Evolutionary conservation across 2,888 invertebrate species (phyloP).

Genomic region (Oegoconia quadripuncta): DNA sequence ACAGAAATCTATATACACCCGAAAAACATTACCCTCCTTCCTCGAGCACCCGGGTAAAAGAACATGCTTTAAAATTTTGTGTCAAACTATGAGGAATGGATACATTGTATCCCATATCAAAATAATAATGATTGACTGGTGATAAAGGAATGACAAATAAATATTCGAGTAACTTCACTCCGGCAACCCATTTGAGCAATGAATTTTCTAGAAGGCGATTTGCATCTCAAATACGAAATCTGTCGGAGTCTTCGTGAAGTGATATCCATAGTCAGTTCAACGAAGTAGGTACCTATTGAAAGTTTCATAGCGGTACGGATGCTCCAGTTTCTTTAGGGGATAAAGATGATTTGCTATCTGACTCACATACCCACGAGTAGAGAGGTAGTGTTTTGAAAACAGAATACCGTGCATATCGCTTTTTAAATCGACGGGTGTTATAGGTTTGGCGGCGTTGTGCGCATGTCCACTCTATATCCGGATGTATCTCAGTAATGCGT

Average conservation of each 20-base stretch:
- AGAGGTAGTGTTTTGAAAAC: too few species aligned
- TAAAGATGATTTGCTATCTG: background rate
- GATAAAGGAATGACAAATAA: background rate
- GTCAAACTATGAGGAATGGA: too few species aligned
- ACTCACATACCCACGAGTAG: background rate
- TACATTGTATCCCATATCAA: background rate
- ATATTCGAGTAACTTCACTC: slow-evolving; percentile 9
- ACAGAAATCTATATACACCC: too few species aligned
- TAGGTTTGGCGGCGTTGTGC: too few species aligned
- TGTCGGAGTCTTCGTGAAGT: slow-evolving; percentile 29
- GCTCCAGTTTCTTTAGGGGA: background rate
- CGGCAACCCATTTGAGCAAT: slow-evolving; percentile 46
- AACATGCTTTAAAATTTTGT: too few species aligned
- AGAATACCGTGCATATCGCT: too few species aligned
- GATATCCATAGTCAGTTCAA: background rate
- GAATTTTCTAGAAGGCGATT: slow-evolving; percentile 47
- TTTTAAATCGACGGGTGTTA: too few species aligned
- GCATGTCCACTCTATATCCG: too few species aligned
- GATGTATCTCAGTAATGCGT: too few species aligned
- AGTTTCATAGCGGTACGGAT: background rate
- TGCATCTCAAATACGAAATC: slow-evolving; percentile 58
- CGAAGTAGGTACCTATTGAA: background rate
- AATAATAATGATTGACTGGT: background rate
- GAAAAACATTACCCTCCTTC: too few species aligned
- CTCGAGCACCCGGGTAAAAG: too few species aligned